Evolutionary conservation across 2,797 vertebrate species (phyloP).

Genomic region (Peromyscus melanophrys): DNA sequence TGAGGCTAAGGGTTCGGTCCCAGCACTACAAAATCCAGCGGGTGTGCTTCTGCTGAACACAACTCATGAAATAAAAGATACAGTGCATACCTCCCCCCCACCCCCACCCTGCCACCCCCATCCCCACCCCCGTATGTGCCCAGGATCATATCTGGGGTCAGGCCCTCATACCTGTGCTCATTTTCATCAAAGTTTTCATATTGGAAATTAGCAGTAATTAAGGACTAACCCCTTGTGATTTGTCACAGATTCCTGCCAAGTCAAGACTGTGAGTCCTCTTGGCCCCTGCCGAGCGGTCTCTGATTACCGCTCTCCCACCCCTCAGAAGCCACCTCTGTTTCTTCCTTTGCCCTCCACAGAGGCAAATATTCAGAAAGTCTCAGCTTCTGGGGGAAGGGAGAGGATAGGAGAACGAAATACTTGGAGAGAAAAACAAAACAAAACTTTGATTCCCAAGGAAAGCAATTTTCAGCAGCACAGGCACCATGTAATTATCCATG

Average conservation of each 20-base stretch:
- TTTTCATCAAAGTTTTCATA: background rate
- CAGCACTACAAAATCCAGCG: background rate
- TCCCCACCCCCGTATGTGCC: background rate
- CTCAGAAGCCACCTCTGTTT: background rate
- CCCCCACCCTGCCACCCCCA: too few species aligned
- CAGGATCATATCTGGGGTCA: background rate
- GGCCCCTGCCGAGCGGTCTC: background rate
- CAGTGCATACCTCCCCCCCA: rapidly evolving
- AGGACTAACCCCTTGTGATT: background rate
- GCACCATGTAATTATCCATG: background rate
- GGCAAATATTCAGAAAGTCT: background rate
- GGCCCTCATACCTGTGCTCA: background rate
- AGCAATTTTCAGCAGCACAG: background rate
- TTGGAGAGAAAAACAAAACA: background rate
- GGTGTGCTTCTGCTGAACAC: background rate
- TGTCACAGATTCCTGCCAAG: background rate
- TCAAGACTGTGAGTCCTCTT: background rate
- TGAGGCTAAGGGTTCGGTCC: background rate
- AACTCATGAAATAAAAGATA: background rate
- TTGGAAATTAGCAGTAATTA: background rate
- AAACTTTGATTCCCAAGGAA: background rate
- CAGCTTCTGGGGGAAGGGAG: rapidly evolving
- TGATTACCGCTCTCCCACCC: background rate
- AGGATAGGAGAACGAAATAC: background rate
- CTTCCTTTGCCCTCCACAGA: background rate